A percentile compares a stretch with the other conserved stretches of the same genome.
Conservation (phyloP, 1,140 invertebrate species). For the Mercenaria mercenaria region DNA sequence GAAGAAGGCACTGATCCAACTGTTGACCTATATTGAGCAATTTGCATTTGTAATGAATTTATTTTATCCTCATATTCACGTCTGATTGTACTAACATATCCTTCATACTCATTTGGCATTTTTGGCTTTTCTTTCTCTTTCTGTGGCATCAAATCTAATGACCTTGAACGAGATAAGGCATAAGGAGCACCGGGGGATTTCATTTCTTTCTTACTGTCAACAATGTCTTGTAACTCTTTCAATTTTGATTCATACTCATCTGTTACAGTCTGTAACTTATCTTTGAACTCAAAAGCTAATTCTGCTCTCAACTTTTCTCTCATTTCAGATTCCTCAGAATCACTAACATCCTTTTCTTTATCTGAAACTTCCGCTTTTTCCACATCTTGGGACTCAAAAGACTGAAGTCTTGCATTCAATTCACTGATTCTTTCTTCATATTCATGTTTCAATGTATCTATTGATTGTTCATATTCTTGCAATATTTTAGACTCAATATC, state of each 20-base stretch:
- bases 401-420: conserved; percentile 43
- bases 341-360: conserved; percentile 15
- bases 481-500: conserved; percentile 43
- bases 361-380: conserved; percentile 25
- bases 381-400: conserved; percentile 28
- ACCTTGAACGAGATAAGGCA: conserved; percentile 45
- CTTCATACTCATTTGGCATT: conserved; percentile 43
- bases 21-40: conserved; percentile 57
- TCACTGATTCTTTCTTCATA: conserved; percentile 70
- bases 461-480: conserved; percentile 59
- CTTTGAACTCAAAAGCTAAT: conserved; percentile 58
- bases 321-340: conserved; percentile 28
- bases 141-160: conserved; percentile 50
- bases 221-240: conserved; percentile 57
- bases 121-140: conserved; percentile 56
- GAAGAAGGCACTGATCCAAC: conserved; percentile 59
- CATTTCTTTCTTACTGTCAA: conserved; percentile 44
- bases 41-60: conserved; percentile 55
- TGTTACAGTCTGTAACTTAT: conserved; percentile 56
- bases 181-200: conserved; percentile 46
- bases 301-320: conserved; percentile 43
- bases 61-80: conserved; percentile 58
- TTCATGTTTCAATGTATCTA: conserved; percentile 54
- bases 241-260: conserved; percentile 65
- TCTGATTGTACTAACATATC: conserved; percentile 45